Conservation (phyloP, 1,140 invertebrate genomes). For the Ctenoplectra terminalis region DNA sequence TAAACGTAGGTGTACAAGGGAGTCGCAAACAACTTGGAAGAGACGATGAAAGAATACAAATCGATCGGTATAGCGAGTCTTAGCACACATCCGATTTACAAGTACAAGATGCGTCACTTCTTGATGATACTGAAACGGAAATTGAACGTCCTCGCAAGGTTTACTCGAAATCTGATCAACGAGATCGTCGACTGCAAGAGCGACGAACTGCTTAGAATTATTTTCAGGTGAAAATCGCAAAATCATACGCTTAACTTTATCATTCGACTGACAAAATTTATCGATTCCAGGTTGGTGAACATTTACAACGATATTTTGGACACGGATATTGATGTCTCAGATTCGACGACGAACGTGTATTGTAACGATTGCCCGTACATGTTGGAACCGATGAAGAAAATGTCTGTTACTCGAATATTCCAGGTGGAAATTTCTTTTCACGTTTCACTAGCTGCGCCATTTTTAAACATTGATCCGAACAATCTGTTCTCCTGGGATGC, state of each 20-base stretch:
- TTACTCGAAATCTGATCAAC: conserved; percentile 66
- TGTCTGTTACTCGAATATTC: conserved; percentile 83
- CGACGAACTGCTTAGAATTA: conserved; percentile 60
- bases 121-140: conserved; percentile 59
- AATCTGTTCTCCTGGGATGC: not conserved
- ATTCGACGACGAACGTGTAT: conserved; percentile 71
- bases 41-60: conserved; percentile 60
- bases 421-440: conserved; percentile 59
- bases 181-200: conserved; percentile 64
- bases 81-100: conserved; percentile 63
- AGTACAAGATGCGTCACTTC: conserved; percentile 68
- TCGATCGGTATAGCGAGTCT: conserved; percentile 21
- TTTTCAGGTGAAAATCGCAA: conserved; percentile 68
- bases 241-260: not conserved
- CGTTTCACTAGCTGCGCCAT: not conserved
- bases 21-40: conserved; percentile 50
- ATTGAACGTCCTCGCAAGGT: conserved; percentile 69
- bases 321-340: conserved; percentile 62
- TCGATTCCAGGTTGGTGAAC: conserved; percentile 69
- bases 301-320: conserved; percentile 71
- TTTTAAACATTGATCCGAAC: not conserved
- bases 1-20: conserved; percentile 42
- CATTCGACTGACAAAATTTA: not conserved
- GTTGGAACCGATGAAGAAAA: conserved; percentile 82
- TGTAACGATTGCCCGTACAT: conserved; percentile 84